Percentiles rank a stretch among this genome's conserved stretches.
These are phyloP conservation scores for Eristalis pertinax DNA, from an alignment of 2,888 invertebrate species.

Conservation along the genomic window DNA sequence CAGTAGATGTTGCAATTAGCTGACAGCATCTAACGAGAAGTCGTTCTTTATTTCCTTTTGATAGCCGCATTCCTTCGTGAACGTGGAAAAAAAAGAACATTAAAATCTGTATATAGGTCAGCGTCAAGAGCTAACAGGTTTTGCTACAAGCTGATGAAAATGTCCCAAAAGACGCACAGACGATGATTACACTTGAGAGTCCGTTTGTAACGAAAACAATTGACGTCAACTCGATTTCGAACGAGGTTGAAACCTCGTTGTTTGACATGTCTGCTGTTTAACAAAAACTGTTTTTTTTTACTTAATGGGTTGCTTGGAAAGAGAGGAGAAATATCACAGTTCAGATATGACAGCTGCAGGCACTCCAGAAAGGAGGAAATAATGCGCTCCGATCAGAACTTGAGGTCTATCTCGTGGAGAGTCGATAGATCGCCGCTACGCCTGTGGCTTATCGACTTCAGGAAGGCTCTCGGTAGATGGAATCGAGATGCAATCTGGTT, in stretches of 20 bases:
- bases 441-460: too few relatives aligned
- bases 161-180: background rate
- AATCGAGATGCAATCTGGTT: too few relatives aligned
- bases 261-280: background rate
- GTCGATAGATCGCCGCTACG: too few relatives aligned
- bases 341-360: background rate
- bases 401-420: too few relatives aligned
- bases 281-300: background rate
- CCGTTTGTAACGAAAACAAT: background rate
- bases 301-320: background rate
- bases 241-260: background rate
- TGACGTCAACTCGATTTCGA: background rate
- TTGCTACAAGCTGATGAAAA: background rate
- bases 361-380: too few relatives aligned
- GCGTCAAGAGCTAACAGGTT: background rate
- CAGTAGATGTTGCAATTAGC: background rate
- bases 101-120: background rate
- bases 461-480: too few relatives aligned
- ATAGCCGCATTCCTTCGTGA: background rate
- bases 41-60: background rate
- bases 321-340: background rate
- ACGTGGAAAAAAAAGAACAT: background rate
- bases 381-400: too few relatives aligned
- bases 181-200: background rate
- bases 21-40: background rate